Evolutionary conservation across 2,888 invertebrate species (phyloP).

Genomic region (Lasioglossum marginatum): DNA sequence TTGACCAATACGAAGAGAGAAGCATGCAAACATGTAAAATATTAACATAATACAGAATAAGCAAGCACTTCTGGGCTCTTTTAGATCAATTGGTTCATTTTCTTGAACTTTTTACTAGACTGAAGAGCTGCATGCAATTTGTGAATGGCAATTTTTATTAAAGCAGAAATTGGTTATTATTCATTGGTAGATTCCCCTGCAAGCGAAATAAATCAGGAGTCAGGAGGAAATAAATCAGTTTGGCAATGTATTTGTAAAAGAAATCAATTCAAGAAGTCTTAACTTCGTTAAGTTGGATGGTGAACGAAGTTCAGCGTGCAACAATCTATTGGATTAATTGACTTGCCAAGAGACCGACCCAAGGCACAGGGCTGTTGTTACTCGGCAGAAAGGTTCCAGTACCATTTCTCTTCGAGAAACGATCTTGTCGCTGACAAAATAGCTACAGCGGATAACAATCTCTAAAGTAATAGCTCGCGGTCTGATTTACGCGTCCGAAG

Average conservation of each 20-base stretch:
- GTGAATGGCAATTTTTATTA: neutral
- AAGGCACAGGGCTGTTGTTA: neutral
- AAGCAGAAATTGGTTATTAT: too few relatives aligned
- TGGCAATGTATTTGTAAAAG: neutral
- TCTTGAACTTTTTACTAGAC: too few relatives aligned
- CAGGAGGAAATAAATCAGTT: neutral
- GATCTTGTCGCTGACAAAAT: constrained; percentile 52
- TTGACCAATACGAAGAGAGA: neutral
- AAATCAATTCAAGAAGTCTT: neutral
- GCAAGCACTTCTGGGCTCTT: too few relatives aligned
- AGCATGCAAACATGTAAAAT: neutral
- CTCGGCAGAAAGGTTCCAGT: constrained; percentile 7
- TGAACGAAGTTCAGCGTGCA: neutral
- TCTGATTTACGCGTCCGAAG: constrained; percentile 42
- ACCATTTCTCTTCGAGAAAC: constrained; percentile 38
- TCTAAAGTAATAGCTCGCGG: constrained; percentile 33
- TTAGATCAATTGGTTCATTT: too few relatives aligned
- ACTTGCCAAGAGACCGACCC: neutral
- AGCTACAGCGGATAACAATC: constrained; percentile 46
- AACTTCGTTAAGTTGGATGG: neutral
- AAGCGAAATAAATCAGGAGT: neutral
- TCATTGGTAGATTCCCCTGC: neutral
- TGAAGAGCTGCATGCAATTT: too few relatives aligned
- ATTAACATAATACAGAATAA: too few relatives aligned
- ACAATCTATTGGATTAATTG: constrained; percentile 16